Evolutionary conservation across 37 sponge, comb jelly and placozoan species (phyloP).

Genomic region (Beroe ovata): DNA sequence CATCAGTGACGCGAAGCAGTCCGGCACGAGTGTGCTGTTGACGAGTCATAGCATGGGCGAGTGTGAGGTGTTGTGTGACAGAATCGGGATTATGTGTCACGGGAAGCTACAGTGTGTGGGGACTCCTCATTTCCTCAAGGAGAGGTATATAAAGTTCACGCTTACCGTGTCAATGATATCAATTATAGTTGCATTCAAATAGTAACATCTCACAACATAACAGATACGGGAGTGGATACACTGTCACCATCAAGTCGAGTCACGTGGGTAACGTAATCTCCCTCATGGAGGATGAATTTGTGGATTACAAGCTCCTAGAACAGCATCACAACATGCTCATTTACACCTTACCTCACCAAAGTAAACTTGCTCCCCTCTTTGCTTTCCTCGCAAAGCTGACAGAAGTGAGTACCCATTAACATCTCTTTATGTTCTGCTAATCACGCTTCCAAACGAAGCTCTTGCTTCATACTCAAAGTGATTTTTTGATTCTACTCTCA

Average conservation of each 20-base stretch:
- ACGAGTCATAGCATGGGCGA: constrained; percentile 64
- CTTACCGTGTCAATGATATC: too few relatives aligned
- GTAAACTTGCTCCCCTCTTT: constrained; percentile 47
- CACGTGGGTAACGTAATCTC: not conserved
- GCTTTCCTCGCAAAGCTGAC: not conserved
- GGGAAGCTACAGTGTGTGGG: constrained; percentile 54
- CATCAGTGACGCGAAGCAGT: constrained; percentile 7
- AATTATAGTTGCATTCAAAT: too few relatives aligned
- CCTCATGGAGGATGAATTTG: constrained; percentile 3
- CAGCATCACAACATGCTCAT: constrained; percentile 64
- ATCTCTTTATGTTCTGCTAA: too few relatives aligned
- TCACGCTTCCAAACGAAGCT: too few relatives aligned
- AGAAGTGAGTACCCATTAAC: not conserved
- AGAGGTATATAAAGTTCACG: constrained; percentile 5
- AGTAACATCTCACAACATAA: too few relatives aligned
- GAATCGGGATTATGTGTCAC: constrained; percentile 36
- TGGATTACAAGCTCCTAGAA: not conserved
- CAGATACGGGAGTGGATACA: constrained; percentile 63
- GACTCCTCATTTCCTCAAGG: constrained; percentile 42
- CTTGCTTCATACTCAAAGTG: too few relatives aligned
- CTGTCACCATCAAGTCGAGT: constrained; percentile 18
- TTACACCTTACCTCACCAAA: constrained; percentile 17
- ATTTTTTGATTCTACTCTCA: not conserved
- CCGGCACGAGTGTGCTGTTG: constrained; percentile 43
- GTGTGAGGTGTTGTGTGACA: constrained; percentile 62